phyloP scores from a whole-genome alignment of 2,797 vertebrate species.

The Manis crassicaudata region DNA sequence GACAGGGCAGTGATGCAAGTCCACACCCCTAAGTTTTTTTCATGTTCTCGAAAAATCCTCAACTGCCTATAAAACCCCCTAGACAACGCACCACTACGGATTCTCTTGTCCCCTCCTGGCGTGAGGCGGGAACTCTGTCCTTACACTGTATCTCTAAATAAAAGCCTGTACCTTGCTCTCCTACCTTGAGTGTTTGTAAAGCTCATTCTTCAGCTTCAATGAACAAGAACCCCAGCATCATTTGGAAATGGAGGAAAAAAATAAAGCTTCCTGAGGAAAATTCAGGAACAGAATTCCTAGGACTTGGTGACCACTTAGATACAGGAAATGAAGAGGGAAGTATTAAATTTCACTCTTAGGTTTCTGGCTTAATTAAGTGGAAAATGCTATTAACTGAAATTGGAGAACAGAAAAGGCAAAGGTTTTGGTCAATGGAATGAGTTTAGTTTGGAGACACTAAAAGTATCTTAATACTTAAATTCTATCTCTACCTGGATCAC shows the following conservation, averaged over 20 bases:
- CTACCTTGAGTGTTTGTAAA: no score
- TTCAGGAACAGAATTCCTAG: slow-evolving; percentile 37
- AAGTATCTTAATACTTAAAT: slow-evolving; percentile 8
- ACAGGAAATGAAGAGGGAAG: slow-evolving; percentile 10
- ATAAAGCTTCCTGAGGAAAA: slow-evolving; percentile 29
- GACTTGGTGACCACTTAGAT: not conserved
- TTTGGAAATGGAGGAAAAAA: slow-evolving; percentile 17
- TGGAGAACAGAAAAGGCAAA: not conserved
- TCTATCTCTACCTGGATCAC: not conserved
- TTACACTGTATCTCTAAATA: no score
- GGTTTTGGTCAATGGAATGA: not conserved
- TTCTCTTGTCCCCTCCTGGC: no score
- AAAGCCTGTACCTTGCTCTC: no score
- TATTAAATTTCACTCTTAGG: slow-evolving; percentile 43
- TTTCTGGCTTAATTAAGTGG: not conserved
- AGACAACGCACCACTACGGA: no score
- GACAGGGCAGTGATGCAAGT: no score
- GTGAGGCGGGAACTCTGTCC: no score
- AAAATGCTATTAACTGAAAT: slow-evolving; percentile 39
- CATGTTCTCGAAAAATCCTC: no score
- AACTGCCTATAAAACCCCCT: no score
- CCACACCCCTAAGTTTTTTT: no score
- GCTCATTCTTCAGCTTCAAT: no score
- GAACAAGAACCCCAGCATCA: no score
- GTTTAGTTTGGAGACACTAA: not conserved